Evolutionary conservation across 2,888 invertebrate genomes (phyloP).

Genomic region (Mystacides longicornis): DNA sequence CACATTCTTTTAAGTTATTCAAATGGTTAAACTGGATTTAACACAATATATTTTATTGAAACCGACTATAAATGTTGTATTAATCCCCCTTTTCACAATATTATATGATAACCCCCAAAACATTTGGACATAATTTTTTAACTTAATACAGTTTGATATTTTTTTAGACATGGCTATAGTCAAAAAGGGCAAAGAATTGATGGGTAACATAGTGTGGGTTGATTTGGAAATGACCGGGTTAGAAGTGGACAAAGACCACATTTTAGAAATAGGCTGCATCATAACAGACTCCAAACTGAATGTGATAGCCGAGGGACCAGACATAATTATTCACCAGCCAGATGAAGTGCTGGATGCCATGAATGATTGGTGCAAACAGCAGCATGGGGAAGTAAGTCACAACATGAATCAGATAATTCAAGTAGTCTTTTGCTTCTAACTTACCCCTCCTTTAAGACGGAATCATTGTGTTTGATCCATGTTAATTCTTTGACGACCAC

Average conservation of each 20-base stretch:
- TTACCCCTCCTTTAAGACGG: too few relatives aligned
- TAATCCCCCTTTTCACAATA: too few relatives aligned
- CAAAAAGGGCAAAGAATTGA: neutral
- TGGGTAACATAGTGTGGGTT: conserved; percentile 57
- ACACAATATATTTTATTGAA: too few relatives aligned
- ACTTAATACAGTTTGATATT: neutral
- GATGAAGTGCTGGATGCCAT: conserved; percentile 65
- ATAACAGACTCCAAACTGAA: conserved; percentile 78
- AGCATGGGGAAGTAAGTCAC: conserved; percentile 64
- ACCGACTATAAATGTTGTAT: too few relatives aligned
- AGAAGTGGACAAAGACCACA: conserved; percentile 64
- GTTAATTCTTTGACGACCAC: too few relatives aligned
- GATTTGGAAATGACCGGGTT: conserved; percentile 90
- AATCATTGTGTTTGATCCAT: too few relatives aligned
- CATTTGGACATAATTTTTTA: neutral
- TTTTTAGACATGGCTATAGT: neutral
- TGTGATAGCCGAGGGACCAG: conserved; percentile 65
- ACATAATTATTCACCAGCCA: conserved; percentile 72
- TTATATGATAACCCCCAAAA: too few relatives aligned
- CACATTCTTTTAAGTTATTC: too few relatives aligned
- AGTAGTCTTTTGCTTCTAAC: too few relatives aligned
- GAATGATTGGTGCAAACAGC: conserved; percentile 75
- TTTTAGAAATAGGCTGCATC: conserved; percentile 85
- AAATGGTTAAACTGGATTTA: too few relatives aligned
- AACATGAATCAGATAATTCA: too few relatives aligned